Evolutionary conservation across 2,113 vertebrate species (phyloP), one percentile per base, ranked within the genome.

Genomic region (Catharus bicknelli): DNA sequence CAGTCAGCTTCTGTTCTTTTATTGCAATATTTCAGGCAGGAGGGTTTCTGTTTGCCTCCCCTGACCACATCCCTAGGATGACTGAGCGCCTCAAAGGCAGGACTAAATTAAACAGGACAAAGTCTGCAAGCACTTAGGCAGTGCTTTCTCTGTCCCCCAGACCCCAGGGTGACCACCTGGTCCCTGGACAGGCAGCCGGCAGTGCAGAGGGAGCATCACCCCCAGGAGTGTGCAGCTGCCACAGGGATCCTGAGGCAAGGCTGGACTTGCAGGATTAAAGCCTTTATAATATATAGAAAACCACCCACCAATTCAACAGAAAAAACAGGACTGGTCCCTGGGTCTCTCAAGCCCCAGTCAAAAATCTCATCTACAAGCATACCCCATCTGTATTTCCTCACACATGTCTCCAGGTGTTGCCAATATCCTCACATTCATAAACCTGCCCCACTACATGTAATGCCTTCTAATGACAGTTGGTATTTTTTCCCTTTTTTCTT

Each of bases 61-160:
- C 40, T 57, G 30, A 48, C 11, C 51, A 57, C 34, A 50, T 80
- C 23, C 53, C 42, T 27, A 9, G 11, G 7, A 29, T 16, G 61
- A 45, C 26, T 79, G 63, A 84, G 32, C 34, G 38, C 3, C 74
- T 58, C 58, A 72, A 19, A 26, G 19, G 32, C 32, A 58, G 40
- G 45, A 73, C 16, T 54, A 58, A 63, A 83, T 76, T 48, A 48
- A 76, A 51, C 11, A 64, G 1, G 0, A 22, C 18, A 29, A 20
- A 0, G 0, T 68, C 11, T 48, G 26, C 19, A 69, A 23, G 25
- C 0, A 1, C 45, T 66, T 19, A 11, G 14, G 54, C 29, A 20
- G 36, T 79, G 27, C 26, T 53, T 61, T 32, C 53, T 79, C 21
- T 57, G 25, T 70, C 21, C 20, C 40, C 25, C 26, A 48, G 21